Conservation (phyloP, 2,113 vertebrate species). For the Entomyzon cyanotis region DNA sequence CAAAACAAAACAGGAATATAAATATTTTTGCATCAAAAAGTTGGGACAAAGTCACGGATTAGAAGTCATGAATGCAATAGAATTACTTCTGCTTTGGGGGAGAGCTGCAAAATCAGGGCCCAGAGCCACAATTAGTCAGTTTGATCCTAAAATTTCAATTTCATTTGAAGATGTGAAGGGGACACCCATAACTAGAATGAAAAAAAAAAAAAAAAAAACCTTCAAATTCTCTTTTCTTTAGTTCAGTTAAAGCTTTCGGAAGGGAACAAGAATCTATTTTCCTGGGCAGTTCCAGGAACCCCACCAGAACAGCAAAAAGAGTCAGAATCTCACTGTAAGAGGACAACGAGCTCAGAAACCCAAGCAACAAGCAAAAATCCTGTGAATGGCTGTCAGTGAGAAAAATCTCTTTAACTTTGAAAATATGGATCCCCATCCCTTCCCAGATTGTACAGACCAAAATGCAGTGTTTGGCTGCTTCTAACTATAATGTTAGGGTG, state of each 20-base stretch:
- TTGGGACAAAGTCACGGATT: background rate
- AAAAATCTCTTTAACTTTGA: background rate
- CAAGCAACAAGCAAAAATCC: background rate
- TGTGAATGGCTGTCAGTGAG: background rate
- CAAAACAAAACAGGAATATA: conserved; percentile 7
- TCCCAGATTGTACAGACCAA: background rate
- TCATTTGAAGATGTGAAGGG: background rate
- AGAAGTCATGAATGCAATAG: background rate
- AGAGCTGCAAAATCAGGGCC: background rate
- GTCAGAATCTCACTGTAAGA: background rate
- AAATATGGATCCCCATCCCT: background rate
- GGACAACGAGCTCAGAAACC: background rate
- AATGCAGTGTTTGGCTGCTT: background rate
- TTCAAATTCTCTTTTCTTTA: background rate
- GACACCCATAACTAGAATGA: fast-evolving
- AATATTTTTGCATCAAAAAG: background rate
- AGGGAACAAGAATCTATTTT: background rate
- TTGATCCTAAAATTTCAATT: background rate
- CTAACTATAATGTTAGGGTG: background rate
- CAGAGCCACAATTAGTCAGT: background rate
- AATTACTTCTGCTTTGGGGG: background rate
- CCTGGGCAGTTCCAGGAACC: background rate
- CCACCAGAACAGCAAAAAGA: background rate
- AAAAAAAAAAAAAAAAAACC: background rate
- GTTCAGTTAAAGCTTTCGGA: background rate